Percentiles rank a stretch among this genome's conserved stretches.
phyloP scores from a whole-genome alignment of 2,797 vertebrate genomes.

The Smutsia temminckii region DNA sequence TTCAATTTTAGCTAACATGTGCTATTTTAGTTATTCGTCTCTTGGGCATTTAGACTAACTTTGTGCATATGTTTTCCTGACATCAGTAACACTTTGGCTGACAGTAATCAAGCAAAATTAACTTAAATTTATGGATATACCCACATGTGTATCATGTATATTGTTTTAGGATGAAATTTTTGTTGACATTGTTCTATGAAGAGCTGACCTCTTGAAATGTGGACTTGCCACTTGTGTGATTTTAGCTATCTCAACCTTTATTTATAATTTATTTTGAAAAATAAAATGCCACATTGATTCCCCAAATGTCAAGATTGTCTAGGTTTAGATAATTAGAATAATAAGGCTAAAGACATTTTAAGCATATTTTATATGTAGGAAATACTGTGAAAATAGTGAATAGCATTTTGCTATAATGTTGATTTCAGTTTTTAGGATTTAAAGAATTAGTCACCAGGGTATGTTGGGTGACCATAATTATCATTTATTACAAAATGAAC shows the following conservation, averaged over 20 bases:
- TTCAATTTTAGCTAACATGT: constrained; percentile 79
- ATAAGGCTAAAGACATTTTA: constrained; percentile 82
- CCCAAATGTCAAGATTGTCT: constrained; percentile 79
- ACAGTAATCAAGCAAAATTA: constrained; percentile 74
- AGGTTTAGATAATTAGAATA: constrained; percentile 74
- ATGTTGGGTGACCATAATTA: constrained; percentile 75
- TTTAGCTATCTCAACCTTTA: constrained; percentile 80
- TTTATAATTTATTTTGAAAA: constrained; percentile 85
- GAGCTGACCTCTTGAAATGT: constrained; percentile 71
- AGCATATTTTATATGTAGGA: constrained; percentile 83
- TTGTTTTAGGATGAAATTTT: constrained; percentile 70
- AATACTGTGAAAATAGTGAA: constrained; percentile 85
- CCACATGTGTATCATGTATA: constrained; percentile 64
- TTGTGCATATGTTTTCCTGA: constrained; percentile 78
- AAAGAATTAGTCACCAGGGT: constrained; percentile 79
- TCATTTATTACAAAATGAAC: constrained; percentile 72
- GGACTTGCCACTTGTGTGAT: constrained; percentile 77
- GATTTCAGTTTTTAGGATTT: constrained; percentile 74
- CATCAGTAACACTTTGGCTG: constrained; percentile 70
- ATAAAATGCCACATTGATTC: constrained; percentile 78
- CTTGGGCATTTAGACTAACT: constrained; percentile 80
- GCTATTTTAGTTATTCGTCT: constrained; percentile 72
- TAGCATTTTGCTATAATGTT: constrained; percentile 83
- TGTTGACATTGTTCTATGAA: constrained; percentile 76
- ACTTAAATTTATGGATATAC: constrained; percentile 71